Base-by-base conservation (phyloP, 2,797 vertebrate genomes). In the Nasua narica region DNA sequence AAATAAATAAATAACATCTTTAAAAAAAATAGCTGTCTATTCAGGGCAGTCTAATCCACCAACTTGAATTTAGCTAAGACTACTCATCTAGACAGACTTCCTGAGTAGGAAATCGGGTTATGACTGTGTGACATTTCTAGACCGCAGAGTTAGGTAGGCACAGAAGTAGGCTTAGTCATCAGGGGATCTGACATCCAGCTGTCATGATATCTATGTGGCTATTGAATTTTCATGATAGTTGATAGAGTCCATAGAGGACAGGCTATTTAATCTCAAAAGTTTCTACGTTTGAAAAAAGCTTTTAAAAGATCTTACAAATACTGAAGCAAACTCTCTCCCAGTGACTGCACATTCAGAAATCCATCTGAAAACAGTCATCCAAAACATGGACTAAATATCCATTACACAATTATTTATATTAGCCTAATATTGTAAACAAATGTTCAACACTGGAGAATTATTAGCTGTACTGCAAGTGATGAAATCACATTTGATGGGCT, bases 341-440 rank as follows among this genome's bases (percentile, higher is more conserved):
- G 48, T 50, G 13, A 43, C 25, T 76, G 11, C 40, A 72, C 29
- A 56, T 92, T 93, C 88, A 94, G 77, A 95, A 93, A 81, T 56
- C 70, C 81, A 96, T 89, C 37, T 87, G 84, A 97, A 92, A 93
- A 84, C 56, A 91, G 86, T 96, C 56, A 93, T 74, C 27, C 14
- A 78, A 93, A 92, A 50, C 37, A 92, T 78, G 52, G 29, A 43
- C 60, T 91, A 90, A 86, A 87, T 50, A 46, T 72, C 21, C 27
- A 79, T 95, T 94, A 62, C n/a, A 77, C n/a, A 84, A 90, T 91
- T 56, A 86, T 97, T 96, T 96, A 81, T 81, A 84, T 96, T 70
- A 91, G 12, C 19, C 4, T 43, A 83, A 93, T 37, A 79, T 48
- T 90, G 27, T 95, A 95, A 90, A 76, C 92, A 90, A 93, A 72